A percentile compares a stretch with the other conserved stretches of the same genome.
These are phyloP conservation scores for Neocloeon triangulifer DNA, from an alignment of 1,140 invertebrate species.

Conservation along the genomic window DNA sequence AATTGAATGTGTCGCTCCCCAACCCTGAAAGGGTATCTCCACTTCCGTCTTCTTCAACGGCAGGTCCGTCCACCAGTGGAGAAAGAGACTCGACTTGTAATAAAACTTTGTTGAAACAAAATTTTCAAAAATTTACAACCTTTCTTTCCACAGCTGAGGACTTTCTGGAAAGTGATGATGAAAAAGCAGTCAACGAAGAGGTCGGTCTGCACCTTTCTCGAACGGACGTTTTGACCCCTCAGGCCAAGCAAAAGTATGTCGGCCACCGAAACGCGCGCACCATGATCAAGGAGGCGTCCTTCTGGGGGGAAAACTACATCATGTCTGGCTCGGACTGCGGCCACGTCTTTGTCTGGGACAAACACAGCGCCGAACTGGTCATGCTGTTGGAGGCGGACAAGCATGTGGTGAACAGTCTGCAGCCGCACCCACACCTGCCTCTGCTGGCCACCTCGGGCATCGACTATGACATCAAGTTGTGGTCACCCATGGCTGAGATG, in stretches of 20 bases:
- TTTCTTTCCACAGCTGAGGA: too few relatives aligned
- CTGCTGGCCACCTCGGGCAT: slow-evolving; percentile 72
- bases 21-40: too few relatives aligned
- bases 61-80: too few relatives aligned
- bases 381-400: slow-evolving; percentile 64
- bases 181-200: too few relatives aligned
- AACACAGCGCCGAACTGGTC: slow-evolving; percentile 35
- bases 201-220: neutral
- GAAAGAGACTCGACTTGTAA: too few relatives aligned
- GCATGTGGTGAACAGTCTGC: slow-evolving; percentile 70
- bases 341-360: slow-evolving; percentile 48
- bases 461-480: slow-evolving; percentile 75
- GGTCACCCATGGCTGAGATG: slow-evolving; percentile 41
- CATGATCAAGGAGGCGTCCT: slow-evolving; percentile 77
- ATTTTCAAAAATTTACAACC: too few relatives aligned
- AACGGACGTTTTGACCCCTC: neutral
- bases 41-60: too few relatives aligned
- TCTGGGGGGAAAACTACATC: slow-evolving; percentile 65
- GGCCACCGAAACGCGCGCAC: slow-evolving; percentile 70
- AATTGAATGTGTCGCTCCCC: too few relatives aligned
- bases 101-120: too few relatives aligned
- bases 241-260: slow-evolving; percentile 41
- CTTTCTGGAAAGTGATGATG: too few relatives aligned
- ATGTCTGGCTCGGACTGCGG: slow-evolving; percentile 76
- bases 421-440: slow-evolving; percentile 62